Percentiles rank a stretch among this genome's conserved stretches.
Conservation (phyloP, 2,888 invertebrate genomes). For the Phasia obesa region DNA sequence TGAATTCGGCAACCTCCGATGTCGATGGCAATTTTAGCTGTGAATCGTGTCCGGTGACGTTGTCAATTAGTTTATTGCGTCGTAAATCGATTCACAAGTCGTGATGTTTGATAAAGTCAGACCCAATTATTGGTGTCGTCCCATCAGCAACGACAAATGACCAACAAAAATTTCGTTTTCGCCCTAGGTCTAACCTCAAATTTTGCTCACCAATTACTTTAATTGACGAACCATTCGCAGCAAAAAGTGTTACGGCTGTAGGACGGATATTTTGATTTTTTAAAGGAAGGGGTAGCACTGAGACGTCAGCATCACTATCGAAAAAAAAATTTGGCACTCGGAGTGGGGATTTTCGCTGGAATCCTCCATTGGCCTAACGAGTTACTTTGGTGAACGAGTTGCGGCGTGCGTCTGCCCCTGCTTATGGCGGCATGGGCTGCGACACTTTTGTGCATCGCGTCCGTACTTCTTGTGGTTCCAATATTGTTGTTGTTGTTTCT, state of each 20-base stretch:
- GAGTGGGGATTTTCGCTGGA: not conserved
- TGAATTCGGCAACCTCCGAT: not conserved
- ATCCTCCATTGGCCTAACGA: no score
- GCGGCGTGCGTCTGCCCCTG: no score
- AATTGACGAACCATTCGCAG: conserved; percentile 5
- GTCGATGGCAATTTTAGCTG: not conserved
- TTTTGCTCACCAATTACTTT: conserved; percentile 8
- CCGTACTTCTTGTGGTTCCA: conserved; percentile 7
- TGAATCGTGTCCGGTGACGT: not conserved
- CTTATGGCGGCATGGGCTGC: conserved; percentile 8
- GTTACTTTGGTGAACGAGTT: no score
- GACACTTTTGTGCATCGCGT: conserved; percentile 38
- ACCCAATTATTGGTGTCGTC: conserved; percentile 22
- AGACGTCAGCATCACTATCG: not conserved
- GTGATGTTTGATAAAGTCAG: conserved; percentile 21
- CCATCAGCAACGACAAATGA: not conserved
- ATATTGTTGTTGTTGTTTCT: not conserved
- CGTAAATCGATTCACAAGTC: conserved; percentile 21
- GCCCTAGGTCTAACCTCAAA: conserved; percentile 7
- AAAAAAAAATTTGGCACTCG: not conserved
- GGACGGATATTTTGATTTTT: not conserved
- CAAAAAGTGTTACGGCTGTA: conserved; percentile 10
- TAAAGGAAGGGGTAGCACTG: not conserved
- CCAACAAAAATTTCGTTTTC: not conserved
- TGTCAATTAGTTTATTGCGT: conserved; percentile 16